These are phyloP conservation scores for Aphelenchoides bicaudatus DNA, from an alignment of 2,888 invertebrate genomes.

Conservation along the genomic window DNA sequence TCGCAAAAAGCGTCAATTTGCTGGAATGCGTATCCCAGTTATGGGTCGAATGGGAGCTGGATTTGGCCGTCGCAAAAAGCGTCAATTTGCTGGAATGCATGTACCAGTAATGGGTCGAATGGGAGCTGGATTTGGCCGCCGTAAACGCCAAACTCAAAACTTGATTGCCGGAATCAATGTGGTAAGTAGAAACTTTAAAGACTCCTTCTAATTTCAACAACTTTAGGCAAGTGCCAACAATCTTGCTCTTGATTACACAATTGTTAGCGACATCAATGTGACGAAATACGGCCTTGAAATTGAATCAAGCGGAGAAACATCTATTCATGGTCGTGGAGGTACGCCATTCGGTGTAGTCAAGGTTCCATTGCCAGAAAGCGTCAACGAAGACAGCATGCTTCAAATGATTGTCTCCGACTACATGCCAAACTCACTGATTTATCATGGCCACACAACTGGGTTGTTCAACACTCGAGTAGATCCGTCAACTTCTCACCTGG, in stretches of 20 bases:
- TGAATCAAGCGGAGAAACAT: constrained; percentile 47
- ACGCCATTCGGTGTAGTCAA: constrained; percentile 40
- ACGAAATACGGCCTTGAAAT: constrained; percentile 47
- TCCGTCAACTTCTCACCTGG: constrained; percentile 55
- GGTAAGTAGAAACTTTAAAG: constrained; percentile 20
- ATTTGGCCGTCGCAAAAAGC: constrained; percentile 13
- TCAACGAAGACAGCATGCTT: constrained; percentile 36
- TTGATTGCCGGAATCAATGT: constrained; percentile 27
- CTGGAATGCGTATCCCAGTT: constrained; percentile 13
- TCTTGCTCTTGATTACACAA: constrained; percentile 53
- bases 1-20: constrained; percentile 4
- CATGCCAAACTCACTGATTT: constrained; percentile 55
- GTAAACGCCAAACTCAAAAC: too few species aligned
- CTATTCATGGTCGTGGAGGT: constrained; percentile 38
- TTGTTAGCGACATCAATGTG: constrained; percentile 37
- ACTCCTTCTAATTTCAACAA: constrained; percentile 15
- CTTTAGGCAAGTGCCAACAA: constrained; percentile 49
- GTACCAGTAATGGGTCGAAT: constrained; percentile 6
- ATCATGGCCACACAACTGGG: constrained; percentile 55
- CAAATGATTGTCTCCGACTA: constrained; percentile 49
- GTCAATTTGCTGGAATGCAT: constrained; percentile 12
- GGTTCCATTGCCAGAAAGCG: constrained; percentile 28
- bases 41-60: constrained; percentile 12
- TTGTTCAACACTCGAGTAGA: constrained; percentile 58
- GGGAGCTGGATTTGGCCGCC: constrained; percentile 18